Evolutionary conservation across 2,797 vertebrate species (phyloP), one percentile per base, ranked within the genome.

Genomic region (Cirrhinus molitorella): DNA sequence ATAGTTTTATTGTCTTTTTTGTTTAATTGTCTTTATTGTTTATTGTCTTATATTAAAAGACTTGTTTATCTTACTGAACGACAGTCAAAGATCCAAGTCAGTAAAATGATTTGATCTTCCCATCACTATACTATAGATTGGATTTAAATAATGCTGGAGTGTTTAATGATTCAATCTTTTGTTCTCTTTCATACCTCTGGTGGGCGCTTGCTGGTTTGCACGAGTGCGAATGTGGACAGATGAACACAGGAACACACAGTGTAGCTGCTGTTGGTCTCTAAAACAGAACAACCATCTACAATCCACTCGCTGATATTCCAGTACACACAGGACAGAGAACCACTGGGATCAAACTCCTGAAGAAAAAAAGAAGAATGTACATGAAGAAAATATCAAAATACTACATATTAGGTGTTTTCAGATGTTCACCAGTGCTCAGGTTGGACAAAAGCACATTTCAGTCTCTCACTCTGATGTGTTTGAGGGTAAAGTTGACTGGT

Each of bases 251-350:
- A 68, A 94, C 93, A 95, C 68, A 92, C 83, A 0, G 93, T 94
- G 88, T 87, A 86, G 88, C 87, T 93, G 68, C 91, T 90, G 82
- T 89, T 59, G 2, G 91, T 61, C 66, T 68, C 0, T 68, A 68
- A 23, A 43, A 68, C 66, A 68, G 12, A 8, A 43, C 66, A 68
- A 14, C 66, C 66, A 68, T 68, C 37, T 43, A 43, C 66, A 4
- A 92, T 93, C 94, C 93, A 94, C 12, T 25, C 37, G 45, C 80
- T 85, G 28, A 84, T 81, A 12, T 91, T 85, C 94, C 93, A 94
- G 87, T 92, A 94, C 51, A 94, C 93, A 88, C 93, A 94, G 16
- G 90, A 92, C 34, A 93, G 25, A 14, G 66, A 68, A 23, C 66
- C 37, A 0, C 5, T 43, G 37, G 43, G 14, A 43, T 47, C 5